Base-by-base conservation (phyloP, 2,888 invertebrate species). In the Cheilosia soror region DNA sequence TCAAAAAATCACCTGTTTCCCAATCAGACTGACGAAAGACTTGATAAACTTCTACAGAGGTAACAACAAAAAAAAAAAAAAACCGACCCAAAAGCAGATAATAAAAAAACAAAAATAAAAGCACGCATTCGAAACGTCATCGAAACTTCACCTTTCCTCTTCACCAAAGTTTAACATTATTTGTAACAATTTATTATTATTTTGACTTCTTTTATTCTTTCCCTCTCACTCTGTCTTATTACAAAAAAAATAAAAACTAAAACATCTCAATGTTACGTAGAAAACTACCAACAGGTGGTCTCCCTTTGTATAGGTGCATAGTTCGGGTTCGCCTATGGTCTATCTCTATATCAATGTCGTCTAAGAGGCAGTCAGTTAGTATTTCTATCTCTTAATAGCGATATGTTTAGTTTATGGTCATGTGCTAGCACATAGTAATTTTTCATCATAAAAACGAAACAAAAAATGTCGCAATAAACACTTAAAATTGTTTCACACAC, bases 201-300 rank as follows among this genome's bases (percentile, higher is more conserved):
- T 37, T 49, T 75, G 69, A 27, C 53, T 58, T 75, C 25, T 65
- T 58, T 49, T 63, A 20, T 65, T 79, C 49, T 72, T 55, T 49
- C 40, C 13, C 47, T 69, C 55, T 37, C 55, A 13, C 42, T 75
- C 51, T 40, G n/a, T 15, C 11, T 15, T n/a, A 49, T 15, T 15
- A 20, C 13, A 66, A 49, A 37, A 53, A 29, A 27, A 51, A 47
- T 25, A 31, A 65, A 33, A 27, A 31, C 42, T 15, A 68, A 25
- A 68, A 69, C 20, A 49, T 49, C 58, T 33, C 72, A 72, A 58
- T 79, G 51, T 79, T 79, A 79, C 49, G 49, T 58, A 33, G 72
- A 76, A 55, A 84, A 69, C 75, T 71, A 71, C 76, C 69, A 85
- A 85, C 84, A 85, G 84, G 84, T 85, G 84, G 84, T 80, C 62